A percentile compares a stretch with the other conserved stretches of the same genome.
These are phyloP conservation scores for Fukomys damarensis DNA, from an alignment of 2,113 vertebrate genomes.

Conservation along the genomic window DNA sequence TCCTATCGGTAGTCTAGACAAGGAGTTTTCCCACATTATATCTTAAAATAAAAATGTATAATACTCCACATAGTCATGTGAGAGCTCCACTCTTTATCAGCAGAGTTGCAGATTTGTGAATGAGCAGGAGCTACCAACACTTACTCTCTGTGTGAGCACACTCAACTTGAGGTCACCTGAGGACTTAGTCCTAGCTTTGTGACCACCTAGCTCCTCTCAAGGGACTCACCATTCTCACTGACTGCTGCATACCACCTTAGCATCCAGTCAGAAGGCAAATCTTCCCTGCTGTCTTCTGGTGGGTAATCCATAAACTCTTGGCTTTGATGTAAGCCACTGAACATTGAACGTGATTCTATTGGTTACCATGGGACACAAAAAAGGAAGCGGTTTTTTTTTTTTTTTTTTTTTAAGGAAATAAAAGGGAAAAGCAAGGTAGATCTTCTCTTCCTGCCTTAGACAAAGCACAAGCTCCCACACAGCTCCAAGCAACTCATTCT, in stretches of 20 bases:
- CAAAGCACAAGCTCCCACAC: background rate
- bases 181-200: background rate
- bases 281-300: background rate
- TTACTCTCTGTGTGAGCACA: background rate
- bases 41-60: background rate
- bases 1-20: background rate
- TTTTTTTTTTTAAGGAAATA: background rate
- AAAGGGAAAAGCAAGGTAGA: background rate
- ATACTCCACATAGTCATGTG: background rate
- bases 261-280: background rate
- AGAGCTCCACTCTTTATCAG: background rate
- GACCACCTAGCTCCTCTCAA: background rate
- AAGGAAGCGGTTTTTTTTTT: conserved; percentile 22
- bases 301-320: background rate
- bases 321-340: background rate
- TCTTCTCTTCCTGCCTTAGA: background rate
- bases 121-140: background rate
- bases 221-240: fast-evolving
- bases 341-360: background rate
- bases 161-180: background rate
- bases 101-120: background rate
- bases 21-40: background rate
- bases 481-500: background rate
- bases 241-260: background rate
- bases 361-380: conserved; percentile 31